Evolutionary conservation across 2,797 vertebrate genomes (phyloP).

Genomic region (Pelochelys cantorii): DNA sequence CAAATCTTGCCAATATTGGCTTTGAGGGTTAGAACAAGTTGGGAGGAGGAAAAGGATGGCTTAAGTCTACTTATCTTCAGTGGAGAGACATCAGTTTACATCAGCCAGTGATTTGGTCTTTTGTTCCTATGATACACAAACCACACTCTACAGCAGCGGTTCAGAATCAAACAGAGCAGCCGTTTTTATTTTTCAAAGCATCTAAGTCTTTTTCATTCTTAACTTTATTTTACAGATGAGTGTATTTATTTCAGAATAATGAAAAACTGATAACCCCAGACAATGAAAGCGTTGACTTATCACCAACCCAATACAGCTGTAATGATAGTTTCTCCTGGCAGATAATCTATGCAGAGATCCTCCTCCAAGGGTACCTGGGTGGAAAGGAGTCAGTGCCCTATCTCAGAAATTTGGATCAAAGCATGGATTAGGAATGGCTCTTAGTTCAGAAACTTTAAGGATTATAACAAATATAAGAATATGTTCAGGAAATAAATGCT

Average conservation of each 20-base stretch:
- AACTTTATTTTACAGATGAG: not conserved
- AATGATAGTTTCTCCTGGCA: not conserved
- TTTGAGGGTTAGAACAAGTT: not conserved
- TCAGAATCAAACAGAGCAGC: not conserved
- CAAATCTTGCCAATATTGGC: not conserved
- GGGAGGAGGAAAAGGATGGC: not conserved
- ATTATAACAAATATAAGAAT: not conserved
- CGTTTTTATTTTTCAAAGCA: not conserved
- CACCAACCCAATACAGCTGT: not conserved
- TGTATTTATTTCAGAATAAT: not conserved
- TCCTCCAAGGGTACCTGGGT: not conserved
- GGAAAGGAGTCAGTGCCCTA: not conserved
- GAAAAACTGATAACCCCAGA: not conserved
- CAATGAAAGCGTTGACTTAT: not conserved
- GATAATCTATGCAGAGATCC: not conserved
- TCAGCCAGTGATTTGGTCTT: not conserved
- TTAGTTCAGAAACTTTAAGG: not conserved
- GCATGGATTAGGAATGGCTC: not conserved
- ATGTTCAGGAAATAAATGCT: not conserved
- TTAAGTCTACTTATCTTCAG: not conserved
- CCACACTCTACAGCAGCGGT: not conserved
- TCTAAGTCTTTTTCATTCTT: not conserved
- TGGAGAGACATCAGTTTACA: not conserved
- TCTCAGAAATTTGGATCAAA: conserved; percentile 24
- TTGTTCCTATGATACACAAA: not conserved